Percentiles rank a stretch among this genome's conserved stretches.
Evolutionary conservation across 2,888 invertebrate species (phyloP).

Genomic region (Labia minor): DNA sequence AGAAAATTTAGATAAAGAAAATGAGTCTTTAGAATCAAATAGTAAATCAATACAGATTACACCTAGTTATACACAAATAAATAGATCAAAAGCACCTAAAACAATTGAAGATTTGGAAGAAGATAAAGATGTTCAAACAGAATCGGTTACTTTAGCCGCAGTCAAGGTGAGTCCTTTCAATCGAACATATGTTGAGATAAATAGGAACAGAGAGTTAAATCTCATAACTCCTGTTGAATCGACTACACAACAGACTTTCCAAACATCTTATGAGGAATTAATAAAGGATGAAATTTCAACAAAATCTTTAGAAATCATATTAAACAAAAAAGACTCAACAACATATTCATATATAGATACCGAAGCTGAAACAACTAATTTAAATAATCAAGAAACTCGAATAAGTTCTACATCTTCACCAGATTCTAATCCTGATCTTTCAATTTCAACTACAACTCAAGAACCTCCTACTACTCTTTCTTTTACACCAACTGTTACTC

Average conservation of each 20-base stretch:
- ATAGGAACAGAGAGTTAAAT: slow-evolving; percentile 17
- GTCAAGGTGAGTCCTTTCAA: slow-evolving; percentile 19
- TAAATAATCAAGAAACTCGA: background rate
- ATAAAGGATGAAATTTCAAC: background rate
- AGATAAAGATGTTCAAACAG: slow-evolving; percentile 15
- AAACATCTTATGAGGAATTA: background rate
- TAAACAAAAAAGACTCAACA: background rate
- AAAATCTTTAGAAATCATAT: background rate
- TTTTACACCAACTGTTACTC: slow-evolving; percentile 34
- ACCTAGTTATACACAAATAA: slow-evolving; percentile 9
- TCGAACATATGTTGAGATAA: slow-evolving; percentile 19
- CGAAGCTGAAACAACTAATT: background rate
- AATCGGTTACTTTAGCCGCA: slow-evolving; percentile 15
- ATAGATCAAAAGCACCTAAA: slow-evolving; percentile 2
- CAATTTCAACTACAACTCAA: slow-evolving; percentile 19
- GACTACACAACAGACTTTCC: background rate
- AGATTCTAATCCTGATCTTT: slow-evolving; percentile 18
- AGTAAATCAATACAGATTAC: slow-evolving; percentile 9
- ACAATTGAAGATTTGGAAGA: slow-evolving; percentile 15
- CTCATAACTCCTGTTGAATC: background rate
- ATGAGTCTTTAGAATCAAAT: background rate
- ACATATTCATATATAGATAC: background rate
- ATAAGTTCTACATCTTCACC: slow-evolving; percentile 14
- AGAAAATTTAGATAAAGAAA: background rate
- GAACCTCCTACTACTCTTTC: slow-evolving; percentile 24